Conservation (phyloP, 2,888 invertebrate species). For the Chloromyia formosa region DNA sequence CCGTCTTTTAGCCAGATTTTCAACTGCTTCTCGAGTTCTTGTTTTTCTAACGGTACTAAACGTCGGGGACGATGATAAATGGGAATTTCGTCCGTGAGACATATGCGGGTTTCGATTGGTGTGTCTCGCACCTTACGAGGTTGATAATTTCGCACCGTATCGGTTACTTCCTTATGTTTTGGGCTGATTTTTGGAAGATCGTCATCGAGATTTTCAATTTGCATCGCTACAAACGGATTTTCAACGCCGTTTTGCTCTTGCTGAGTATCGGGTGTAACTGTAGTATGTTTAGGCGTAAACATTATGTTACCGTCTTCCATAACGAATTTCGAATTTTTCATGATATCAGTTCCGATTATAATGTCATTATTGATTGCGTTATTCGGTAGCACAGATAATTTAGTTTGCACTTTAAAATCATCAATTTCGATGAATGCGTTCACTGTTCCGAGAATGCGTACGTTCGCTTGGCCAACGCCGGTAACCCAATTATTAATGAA, state of each 20-base stretch:
- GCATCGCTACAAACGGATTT: background rate
- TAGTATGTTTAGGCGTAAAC: background rate
- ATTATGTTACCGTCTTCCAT: background rate
- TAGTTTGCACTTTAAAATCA: background rate
- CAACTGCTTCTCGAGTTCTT: background rate
- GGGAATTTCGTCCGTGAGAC: background rate
- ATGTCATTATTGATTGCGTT: background rate
- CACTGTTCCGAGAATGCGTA: background rate
- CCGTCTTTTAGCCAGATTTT: slow-evolving; percentile 43
- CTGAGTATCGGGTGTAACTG: background rate
- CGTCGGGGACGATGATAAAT: background rate
- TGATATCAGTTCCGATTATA: background rate
- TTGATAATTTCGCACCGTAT: background rate
- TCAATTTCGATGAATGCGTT: background rate
- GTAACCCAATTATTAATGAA: background rate
- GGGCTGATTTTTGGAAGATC: background rate
- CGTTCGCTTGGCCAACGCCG: background rate
- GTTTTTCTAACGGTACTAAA: background rate
- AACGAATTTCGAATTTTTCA: background rate
- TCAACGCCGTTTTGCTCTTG: background rate
- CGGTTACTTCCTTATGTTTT: background rate
- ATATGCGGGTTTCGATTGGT: slow-evolving; percentile 12
- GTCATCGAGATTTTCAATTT: background rate
- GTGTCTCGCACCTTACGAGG: background rate
- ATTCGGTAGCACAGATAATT: background rate